These are phyloP conservation scores for Pelvicachromis taeniatus DNA, from an alignment of 2,113 vertebrate genomes.

Conservation along the genomic window DNA sequence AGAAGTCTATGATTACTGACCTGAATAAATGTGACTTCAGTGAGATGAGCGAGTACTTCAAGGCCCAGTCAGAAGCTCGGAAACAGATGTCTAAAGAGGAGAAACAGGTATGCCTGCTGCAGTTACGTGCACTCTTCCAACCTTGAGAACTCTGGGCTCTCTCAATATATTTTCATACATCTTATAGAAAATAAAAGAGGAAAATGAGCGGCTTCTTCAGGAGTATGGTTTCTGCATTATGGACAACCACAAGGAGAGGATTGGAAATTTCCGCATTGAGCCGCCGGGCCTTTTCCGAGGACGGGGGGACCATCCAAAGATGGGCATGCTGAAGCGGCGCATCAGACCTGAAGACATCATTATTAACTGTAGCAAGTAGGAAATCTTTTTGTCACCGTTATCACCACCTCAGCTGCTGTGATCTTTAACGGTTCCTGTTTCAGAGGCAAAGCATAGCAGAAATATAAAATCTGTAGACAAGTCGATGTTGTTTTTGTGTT, in stretches of 20 bases:
- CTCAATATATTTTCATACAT: background rate
- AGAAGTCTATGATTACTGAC: slow-evolving; percentile 84
- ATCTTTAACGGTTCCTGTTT: background rate
- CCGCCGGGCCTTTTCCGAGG: slow-evolving; percentile 93
- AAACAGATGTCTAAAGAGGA: slow-evolving; percentile 97
- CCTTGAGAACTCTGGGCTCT: background rate
- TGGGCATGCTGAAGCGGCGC: slow-evolving; percentile 94
- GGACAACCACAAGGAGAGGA: slow-evolving; percentile 96
- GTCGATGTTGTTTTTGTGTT: background rate
- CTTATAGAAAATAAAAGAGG: slow-evolving; percentile 90
- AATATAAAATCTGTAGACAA: background rate
- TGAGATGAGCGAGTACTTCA: slow-evolving; percentile 91
- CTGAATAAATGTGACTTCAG: slow-evolving; percentile 93
- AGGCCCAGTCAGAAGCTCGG: slow-evolving; percentile 89
- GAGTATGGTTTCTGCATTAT: slow-evolving; percentile 94
- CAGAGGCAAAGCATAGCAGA: background rate
- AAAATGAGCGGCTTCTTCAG: slow-evolving; percentile 88
- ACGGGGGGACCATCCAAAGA: slow-evolving; percentile 94
- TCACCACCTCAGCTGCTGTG: background rate
- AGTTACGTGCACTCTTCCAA: background rate
- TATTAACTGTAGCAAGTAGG: slow-evolving; percentile 98
- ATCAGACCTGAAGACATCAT: slow-evolving; percentile 92
- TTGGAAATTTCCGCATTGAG: slow-evolving; percentile 96
- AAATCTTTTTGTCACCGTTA: background rate
- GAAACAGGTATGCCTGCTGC: slow-evolving; percentile 79